A percentile compares a stretch with the other conserved stretches of the same genome.
phyloP scores from a whole-genome alignment of 1,140 invertebrate species.

The Meloidogyne chitwoodi region DNA sequence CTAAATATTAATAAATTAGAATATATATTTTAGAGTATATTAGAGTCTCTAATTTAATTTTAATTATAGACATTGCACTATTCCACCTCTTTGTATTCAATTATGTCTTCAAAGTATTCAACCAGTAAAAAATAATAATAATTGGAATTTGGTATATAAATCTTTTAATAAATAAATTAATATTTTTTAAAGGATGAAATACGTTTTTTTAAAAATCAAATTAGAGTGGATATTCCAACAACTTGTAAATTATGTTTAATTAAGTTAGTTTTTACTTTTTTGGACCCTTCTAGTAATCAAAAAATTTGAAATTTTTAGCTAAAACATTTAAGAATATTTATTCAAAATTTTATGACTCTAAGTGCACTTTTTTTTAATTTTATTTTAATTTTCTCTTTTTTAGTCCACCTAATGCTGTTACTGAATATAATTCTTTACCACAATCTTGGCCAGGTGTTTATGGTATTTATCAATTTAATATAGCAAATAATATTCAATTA shows the following conservation, averaged over 20 bases:
- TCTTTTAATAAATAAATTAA: neutral
- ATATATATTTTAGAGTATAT: too few relatives aligned
- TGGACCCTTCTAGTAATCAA: too few relatives aligned
- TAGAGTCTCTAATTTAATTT: too few relatives aligned
- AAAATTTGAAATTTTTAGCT: too few relatives aligned
- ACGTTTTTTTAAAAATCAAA: neutral
- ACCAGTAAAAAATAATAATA: neutral
- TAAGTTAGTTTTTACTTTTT: neutral
- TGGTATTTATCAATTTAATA: neutral
- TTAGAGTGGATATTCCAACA: constrained; percentile 5
- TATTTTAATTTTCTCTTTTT: neutral
- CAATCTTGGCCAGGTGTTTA: constrained; percentile 3
- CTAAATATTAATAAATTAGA: too few relatives aligned
- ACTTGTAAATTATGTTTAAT: neutral
- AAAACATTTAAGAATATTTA: neutral
- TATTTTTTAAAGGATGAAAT: neutral
- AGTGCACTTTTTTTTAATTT: neutral
- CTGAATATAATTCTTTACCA: constrained; percentile 5
- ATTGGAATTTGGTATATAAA: constrained; percentile 9
- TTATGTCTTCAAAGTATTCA: constrained; percentile 10
- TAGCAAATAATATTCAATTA: neutral
- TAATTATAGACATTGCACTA: constrained; percentile 21
- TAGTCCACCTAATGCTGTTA: neutral
- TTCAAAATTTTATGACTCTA: neutral
- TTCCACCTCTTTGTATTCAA: constrained; percentile 22